Percentiles rank a stretch among this genome's conserved stretches.
Conservation (phyloP, 2,113 vertebrate genomes). For the Meleagris gallopavo region DNA sequence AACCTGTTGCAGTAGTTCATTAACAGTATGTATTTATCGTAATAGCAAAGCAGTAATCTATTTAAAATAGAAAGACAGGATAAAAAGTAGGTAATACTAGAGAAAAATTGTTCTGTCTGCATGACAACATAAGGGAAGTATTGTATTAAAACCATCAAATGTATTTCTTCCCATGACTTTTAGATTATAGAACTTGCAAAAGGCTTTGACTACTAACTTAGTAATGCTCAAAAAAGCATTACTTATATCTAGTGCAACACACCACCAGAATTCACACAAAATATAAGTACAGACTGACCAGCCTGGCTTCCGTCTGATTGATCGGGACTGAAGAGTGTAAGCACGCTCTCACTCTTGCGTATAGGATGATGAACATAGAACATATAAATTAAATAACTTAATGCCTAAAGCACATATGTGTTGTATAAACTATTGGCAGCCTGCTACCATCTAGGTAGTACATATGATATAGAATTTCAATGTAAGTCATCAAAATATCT, state of each 20-base stretch:
- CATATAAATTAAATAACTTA: not conserved
- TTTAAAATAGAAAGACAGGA: not conserved
- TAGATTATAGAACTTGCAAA: not conserved
- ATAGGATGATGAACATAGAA: not conserved
- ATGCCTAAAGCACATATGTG: not conserved
- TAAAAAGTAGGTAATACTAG: not conserved
- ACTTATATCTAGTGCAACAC: not conserved
- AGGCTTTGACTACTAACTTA: not conserved
- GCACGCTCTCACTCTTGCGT: not conserved
- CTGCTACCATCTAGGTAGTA: not conserved
- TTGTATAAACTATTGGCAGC: not conserved
- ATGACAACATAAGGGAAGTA: not conserved
- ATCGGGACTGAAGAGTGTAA: not conserved
- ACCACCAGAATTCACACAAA: not conserved
- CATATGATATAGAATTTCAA: not conserved
- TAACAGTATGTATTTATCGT: not conserved
- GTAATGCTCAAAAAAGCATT: not conserved
- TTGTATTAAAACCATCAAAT: not conserved
- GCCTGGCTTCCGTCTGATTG: not conserved
- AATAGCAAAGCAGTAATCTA: not conserved
- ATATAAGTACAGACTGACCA: not conserved
- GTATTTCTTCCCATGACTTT: not conserved
- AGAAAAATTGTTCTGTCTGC: not conserved
- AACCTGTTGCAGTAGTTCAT: not conserved
- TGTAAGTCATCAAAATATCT: not conserved